Percentiles rank a stretch among this genome's conserved stretches.
These are phyloP conservation scores for Pteropus alecto DNA, from an alignment of 2,113 vertebrate genomes.

Conservation along the genomic window DNA sequence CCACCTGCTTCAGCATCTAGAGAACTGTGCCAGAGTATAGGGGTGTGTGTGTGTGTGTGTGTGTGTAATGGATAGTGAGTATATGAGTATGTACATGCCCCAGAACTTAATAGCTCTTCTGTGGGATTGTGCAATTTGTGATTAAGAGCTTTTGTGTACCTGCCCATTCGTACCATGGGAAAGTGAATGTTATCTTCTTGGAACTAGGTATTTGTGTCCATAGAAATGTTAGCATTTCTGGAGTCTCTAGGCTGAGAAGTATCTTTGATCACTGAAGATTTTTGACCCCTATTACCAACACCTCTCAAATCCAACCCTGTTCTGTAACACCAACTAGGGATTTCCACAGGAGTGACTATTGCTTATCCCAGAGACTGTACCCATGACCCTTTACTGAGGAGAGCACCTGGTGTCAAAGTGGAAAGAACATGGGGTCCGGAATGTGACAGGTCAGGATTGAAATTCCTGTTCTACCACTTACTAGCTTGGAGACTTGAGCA, in stretches of 20 bases:
- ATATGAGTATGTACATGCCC: neutral
- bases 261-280: neutral
- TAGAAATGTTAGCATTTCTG: neutral
- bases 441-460: neutral
- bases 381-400: neutral
- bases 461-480: neutral
- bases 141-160: neutral
- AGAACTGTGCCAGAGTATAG: neutral
- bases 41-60: neutral
- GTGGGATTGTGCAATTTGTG: neutral
- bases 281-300: neutral
- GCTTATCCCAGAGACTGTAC: neutral
- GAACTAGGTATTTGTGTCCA: neutral
- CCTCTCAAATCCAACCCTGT: neutral
- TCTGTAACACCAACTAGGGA: neutral
- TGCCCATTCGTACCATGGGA: neutral
- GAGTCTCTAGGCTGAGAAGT: neutral
- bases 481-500: neutral
- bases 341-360: neutral
- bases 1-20: neutral
- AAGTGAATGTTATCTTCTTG: neutral
- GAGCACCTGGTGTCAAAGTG: neutral
- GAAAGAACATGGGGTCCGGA: neutral
- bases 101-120: neutral
- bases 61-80: neutral